These are phyloP conservation scores for Glaucomys volans DNA, from an alignment of 2,113 vertebrate genomes.

Conservation along the genomic window DNA sequence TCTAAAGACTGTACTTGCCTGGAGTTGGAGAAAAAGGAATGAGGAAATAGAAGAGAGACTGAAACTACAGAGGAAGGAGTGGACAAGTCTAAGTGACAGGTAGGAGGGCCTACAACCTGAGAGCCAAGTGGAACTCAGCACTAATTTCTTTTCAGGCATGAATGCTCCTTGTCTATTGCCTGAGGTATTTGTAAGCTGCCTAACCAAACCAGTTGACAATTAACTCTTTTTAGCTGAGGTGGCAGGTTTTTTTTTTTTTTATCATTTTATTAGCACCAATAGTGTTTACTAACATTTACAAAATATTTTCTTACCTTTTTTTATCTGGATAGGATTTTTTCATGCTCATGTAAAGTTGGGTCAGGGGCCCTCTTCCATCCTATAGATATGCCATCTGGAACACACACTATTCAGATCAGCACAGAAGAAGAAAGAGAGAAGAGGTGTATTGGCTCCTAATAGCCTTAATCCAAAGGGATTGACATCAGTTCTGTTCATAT, in stretches of 20 bases:
- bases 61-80: background rate
- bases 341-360: background rate
- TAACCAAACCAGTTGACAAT: background rate
- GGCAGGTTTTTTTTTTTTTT: background rate
- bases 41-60: background rate
- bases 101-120: background rate
- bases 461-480: background rate
- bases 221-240: background rate
- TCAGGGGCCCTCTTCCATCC: background rate
- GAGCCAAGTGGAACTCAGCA: background rate
- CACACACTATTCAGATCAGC: background rate
- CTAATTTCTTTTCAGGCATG: background rate
- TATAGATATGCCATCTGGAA: background rate
- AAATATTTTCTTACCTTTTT: background rate
- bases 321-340: background rate
- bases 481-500: constrained; percentile 4
- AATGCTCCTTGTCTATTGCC: background rate
- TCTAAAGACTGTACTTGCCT: constrained; percentile 7
- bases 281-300: background rate
- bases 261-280: background rate
- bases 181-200: background rate
- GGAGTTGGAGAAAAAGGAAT: background rate
- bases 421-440: background rate
- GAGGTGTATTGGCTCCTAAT: background rate
- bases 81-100: background rate